Conservation (phyloP, 2,888 invertebrate genomes). For the Eristalinus sepulchralis region DNA sequence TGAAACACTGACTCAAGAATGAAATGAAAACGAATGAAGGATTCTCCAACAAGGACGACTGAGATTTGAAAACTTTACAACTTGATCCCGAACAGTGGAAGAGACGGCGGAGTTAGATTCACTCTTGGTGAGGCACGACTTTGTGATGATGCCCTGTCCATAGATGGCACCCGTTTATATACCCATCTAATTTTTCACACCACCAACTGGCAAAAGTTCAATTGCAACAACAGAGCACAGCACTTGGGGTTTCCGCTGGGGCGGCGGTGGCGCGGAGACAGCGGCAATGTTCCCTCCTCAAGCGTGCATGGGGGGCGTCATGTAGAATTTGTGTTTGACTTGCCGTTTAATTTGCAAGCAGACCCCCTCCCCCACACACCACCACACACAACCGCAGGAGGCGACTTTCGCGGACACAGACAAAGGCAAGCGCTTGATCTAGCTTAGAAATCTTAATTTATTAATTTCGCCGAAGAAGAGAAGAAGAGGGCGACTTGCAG, state of each 20-base stretch:
- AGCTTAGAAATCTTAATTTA: conserved; percentile 68
- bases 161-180: conserved; percentile 70
- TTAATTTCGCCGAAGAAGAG: conserved; percentile 46
- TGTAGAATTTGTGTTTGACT: conserved; percentile 30
- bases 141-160: conserved; percentile 68
- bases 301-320: conserved; percentile 66
- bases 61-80: conserved; percentile 28
- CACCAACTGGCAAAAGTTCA: conserved; percentile 61
- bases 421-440: conserved; percentile 52
- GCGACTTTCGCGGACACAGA: conserved; percentile 10
- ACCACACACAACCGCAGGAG: conserved; percentile 15
- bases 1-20: conserved; percentile 11
- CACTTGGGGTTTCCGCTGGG: conserved; percentile 18
- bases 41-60: conserved; percentile 28
- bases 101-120: conserved; percentile 22
- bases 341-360: conserved; percentile 5
- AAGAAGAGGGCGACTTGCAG: conserved; percentile 31
- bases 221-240: conserved; percentile 51
- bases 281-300: conserved; percentile 15
- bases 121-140: conserved; percentile 57
- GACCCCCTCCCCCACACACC: conserved; percentile 33
- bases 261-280: neutral
- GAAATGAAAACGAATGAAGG: neutral
- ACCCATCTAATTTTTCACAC: conserved; percentile 66
- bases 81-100: conserved; percentile 30